These are phyloP conservation scores for Eretmochelys imbricata DNA, from an alignment of 2,113 vertebrate genomes.

Conservation along the genomic window DNA sequence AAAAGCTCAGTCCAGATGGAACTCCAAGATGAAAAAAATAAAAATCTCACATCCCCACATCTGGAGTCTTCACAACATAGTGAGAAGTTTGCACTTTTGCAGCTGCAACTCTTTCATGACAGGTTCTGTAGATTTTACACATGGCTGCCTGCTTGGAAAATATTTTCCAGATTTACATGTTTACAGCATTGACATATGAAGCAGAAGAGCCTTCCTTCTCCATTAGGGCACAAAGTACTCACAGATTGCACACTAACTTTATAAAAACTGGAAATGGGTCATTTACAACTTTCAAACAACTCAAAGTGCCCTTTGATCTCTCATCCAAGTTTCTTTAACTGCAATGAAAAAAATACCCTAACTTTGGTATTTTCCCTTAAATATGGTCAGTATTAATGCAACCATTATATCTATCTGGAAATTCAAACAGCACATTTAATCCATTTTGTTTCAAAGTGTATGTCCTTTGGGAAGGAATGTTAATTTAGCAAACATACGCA, in stretches of 20 bases:
- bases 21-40: conserved; percentile 31
- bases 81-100: conserved; percentile 80
- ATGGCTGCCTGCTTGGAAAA: conserved; percentile 86
- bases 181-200: conserved; percentile 83
- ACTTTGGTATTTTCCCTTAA: conserved; percentile 67
- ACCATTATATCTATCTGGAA: conserved; percentile 68
- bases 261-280: conserved; percentile 84
- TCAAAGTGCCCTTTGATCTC: conserved; percentile 82
- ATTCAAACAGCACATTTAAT: conserved; percentile 70
- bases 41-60: conserved; percentile 71
- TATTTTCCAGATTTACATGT: conserved; percentile 87
- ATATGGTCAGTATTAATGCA: conserved; percentile 74
- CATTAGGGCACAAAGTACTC: conserved; percentile 70
- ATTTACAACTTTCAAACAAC: conserved; percentile 86
- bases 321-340: conserved; percentile 78
- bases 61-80: conserved; percentile 80
- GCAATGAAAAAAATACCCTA: conserved; percentile 74
- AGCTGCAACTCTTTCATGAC: conserved; percentile 86
- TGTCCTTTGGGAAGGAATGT: conserved; percentile 59
- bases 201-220: conserved; percentile 79
- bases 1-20: conserved; percentile 69
- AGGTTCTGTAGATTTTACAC: conserved; percentile 90
- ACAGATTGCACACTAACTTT: conserved; percentile 80
- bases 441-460: conserved; percentile 61
- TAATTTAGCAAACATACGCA: conserved; percentile 50